These are phyloP conservation scores for Rhogogaster chlorosoma DNA, from an alignment of 2,888 invertebrate genomes.

Conservation along the genomic window DNA sequence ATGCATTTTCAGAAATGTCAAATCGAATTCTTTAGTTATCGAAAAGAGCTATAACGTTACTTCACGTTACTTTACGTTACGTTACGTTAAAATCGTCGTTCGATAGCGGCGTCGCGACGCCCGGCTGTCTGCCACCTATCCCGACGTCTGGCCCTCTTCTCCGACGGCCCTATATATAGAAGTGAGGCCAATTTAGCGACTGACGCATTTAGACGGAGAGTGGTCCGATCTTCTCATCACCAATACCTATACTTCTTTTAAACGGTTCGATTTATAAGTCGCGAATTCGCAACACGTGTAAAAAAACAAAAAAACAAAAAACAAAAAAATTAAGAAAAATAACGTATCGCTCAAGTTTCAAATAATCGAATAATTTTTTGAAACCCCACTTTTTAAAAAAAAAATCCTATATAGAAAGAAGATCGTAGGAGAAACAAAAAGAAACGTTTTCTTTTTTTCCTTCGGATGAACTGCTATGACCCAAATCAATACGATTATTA, in stretches of 20 bases:
- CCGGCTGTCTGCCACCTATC: constrained; percentile 74
- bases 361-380: no score
- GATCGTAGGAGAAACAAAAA: no score
- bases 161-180: constrained; percentile 50
- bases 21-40: no score
- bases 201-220: constrained; percentile 31
- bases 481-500: background rate
- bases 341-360: no score
- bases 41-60: background rate
- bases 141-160: constrained; percentile 55
- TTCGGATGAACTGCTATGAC: background rate
- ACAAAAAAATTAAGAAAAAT: background rate
- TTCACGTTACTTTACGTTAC: constrained; percentile 37
- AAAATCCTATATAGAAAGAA: background rate
- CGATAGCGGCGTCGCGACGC: constrained; percentile 74
- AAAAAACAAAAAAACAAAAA: background rate
- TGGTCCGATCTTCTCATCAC: background rate
- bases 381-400: no score
- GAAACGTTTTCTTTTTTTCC: background rate
- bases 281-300: background rate
- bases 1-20: no score
- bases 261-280: background rate
- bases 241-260: background rate
- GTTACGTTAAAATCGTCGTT: constrained; percentile 56
- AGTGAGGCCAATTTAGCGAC: constrained; percentile 30